Base-by-base conservation (phyloP, 1,140 invertebrate genomes). In the Pemphigus obesinymphae region DNA sequence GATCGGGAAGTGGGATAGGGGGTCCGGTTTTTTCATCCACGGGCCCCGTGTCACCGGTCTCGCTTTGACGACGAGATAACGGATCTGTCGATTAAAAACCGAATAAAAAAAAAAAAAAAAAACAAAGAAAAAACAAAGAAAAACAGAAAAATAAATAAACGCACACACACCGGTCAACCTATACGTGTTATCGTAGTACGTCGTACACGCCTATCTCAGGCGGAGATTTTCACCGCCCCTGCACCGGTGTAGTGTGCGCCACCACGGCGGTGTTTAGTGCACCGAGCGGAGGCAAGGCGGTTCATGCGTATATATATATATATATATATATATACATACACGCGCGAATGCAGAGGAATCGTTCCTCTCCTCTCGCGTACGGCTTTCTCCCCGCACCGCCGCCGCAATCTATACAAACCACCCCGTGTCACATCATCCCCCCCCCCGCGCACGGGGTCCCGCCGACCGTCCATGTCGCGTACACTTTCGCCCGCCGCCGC, bases 1-100 rank as follows among this genome's bases (percentile, higher is more conserved):
- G 20, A 50, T 50, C 15, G 2, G 48, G 48, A n/a, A 15, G 48
- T 20, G 48, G 48, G n/a, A n/a, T n/a, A n/a, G n/a, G n/a, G n/a
- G n/a, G n/a, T 48, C 45, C 7, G 6, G 13, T 48, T 48, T 48
- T 2, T 15, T 48, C 45, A 58, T 23, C 23, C 55, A 2, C 29
- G 37, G 20, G 1, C 15, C 31, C 3, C n/a, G 11, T 40, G 66
- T 45, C 10, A 26, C 40, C n/a, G 37, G 29, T 66, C 23, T 4
- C 55, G 26, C 58, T 3, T 61, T 29, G 37, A 48, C 48, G 68
- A 45, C 23, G 37, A 72, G 68, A 72, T 72, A 72, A 72, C 43
- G 37, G 68, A 43, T 45, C 68, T 26, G 68, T 72, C 68, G 43
- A 72, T 72, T 48, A 72, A 72, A 72, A 70, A 40, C 34, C 34